Conservation (phyloP, 1,140 invertebrate species). For the Tetragnatha versicolor region DNA sequence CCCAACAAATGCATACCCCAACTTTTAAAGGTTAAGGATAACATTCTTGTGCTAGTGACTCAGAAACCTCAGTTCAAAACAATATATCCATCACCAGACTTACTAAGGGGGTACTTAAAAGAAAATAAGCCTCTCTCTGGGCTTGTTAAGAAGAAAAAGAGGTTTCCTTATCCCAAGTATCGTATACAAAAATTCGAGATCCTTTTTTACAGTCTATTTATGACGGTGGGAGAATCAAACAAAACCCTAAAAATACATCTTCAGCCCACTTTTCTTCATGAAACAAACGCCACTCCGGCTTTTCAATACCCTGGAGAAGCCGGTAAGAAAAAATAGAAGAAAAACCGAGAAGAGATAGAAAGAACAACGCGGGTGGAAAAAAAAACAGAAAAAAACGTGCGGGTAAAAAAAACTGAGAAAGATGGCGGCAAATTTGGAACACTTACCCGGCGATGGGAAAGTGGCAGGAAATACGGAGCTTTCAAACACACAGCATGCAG, state of each 20-base stretch:
- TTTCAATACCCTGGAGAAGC: neutral
- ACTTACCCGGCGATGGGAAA: constrained; percentile 13
- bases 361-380: neutral
- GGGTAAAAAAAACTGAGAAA: constrained; percentile 3
- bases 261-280: neutral
- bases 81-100: no score
- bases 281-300: neutral
- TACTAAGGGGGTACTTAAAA: no score
- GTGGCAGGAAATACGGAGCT: constrained; percentile 17
- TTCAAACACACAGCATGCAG: constrained; percentile 19
- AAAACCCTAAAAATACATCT: constrained; percentile 9
- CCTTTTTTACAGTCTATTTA: no score
- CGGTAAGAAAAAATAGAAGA: neutral
- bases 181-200: no score
- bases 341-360: neutral
- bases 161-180: no score
- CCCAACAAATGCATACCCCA: no score
- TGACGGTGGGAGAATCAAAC: constrained; percentile 11
- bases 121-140: no score
- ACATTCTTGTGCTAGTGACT: no score
- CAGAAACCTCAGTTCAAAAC: no score
- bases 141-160: no score
- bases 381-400: neutral
- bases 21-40: no score
- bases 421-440: constrained; percentile 25